phyloP scores from a whole-genome alignment of 2,113 vertebrate species.

The Ptilonorhynchus violaceus region DNA sequence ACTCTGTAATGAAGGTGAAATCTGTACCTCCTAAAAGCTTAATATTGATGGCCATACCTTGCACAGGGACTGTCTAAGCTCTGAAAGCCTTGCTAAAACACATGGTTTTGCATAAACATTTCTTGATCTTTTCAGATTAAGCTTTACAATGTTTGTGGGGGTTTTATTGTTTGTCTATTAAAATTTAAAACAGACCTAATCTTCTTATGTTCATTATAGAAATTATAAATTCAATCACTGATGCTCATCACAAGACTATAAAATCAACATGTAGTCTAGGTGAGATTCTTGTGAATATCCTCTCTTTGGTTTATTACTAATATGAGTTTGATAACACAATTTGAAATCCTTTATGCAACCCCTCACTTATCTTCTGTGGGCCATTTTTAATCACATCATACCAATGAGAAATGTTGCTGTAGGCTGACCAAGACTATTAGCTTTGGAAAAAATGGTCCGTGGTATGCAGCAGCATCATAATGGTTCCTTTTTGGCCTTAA shows the following conservation, averaged over 20 bases:
- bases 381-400: background rate
- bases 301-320: background rate
- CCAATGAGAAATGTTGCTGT: background rate
- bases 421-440: background rate
- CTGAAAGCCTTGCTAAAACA: background rate
- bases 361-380: background rate
- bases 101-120: background rate
- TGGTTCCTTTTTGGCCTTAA: background rate
- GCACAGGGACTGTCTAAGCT: background rate
- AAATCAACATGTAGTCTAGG: background rate
- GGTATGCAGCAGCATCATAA: background rate
- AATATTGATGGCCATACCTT: background rate
- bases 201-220: background rate
- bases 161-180: background rate
- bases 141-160: background rate
- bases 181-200: background rate
- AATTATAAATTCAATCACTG: background rate
- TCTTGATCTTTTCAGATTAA: background rate
- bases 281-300: background rate
- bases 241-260: background rate
- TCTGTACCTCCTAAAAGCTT: background rate
- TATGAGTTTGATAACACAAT: background rate
- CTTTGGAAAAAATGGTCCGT: background rate
- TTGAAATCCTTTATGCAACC: background rate
- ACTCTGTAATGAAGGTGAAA: background rate